A percentile compares a stretch with the other conserved stretches of the same genome.
Evolutionary conservation across 2,888 invertebrate species (phyloP).

Genomic region (Ypsolopha scabrella): DNA sequence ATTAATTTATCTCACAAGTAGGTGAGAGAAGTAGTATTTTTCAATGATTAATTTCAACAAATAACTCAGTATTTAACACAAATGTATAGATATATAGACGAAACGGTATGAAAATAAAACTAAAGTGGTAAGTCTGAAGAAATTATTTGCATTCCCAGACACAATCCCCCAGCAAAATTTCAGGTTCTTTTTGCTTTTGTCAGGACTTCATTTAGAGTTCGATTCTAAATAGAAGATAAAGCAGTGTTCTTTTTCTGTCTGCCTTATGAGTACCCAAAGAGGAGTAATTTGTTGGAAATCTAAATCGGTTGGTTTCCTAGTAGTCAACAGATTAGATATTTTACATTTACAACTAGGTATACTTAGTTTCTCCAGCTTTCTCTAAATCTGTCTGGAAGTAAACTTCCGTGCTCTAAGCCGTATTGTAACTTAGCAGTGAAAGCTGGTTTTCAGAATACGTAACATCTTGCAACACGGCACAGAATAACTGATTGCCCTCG

Average conservation of each 20-base stretch:
- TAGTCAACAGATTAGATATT: too few relatives aligned
- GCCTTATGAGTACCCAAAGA: too few relatives aligned
- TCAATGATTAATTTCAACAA: too few relatives aligned
- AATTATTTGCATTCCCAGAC: not conserved
- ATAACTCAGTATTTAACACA: too few relatives aligned
- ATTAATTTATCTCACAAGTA: too few relatives aligned
- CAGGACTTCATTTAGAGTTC: not conserved
- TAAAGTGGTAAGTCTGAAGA: not conserved
- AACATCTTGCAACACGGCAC: not conserved
- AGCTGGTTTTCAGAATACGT: slow-evolving; percentile 16
- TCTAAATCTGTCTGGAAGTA: slow-evolving; percentile 36
- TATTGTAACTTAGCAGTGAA: slow-evolving; percentile 40
- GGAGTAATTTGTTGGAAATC: too few relatives aligned
- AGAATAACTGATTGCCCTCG: not conserved
- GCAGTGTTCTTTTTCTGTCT: too few relatives aligned
- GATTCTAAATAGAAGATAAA: not conserved
- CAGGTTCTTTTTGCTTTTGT: slow-evolving; percentile 11
- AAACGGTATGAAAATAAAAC: too few relatives aligned
- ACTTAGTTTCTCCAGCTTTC: slow-evolving; percentile 28
- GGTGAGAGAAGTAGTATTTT: too few relatives aligned
- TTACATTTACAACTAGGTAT: too few relatives aligned
- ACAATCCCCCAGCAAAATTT: not conserved
- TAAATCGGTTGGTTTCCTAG: too few relatives aligned
- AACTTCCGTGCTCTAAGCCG: slow-evolving; percentile 31
- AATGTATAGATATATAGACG: too few relatives aligned